These are phyloP conservation scores for Caiman crocodilus DNA, from an alignment of 2,797 vertebrate species.

Conservation along the genomic window DNA sequence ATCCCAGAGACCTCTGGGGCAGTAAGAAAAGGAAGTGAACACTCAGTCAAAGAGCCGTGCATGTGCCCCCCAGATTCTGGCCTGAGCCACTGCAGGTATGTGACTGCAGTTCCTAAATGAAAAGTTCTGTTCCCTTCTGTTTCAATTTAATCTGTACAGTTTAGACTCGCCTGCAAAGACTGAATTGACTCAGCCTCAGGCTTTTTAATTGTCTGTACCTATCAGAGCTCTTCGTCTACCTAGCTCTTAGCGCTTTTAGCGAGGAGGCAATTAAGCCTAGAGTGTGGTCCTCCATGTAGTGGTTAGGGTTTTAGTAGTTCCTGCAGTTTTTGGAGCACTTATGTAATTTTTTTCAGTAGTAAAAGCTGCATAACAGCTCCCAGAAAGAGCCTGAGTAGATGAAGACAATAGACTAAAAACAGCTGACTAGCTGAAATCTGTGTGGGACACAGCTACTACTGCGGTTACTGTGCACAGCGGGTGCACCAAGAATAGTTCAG, in stretches of 20 bases:
- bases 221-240: neutral
- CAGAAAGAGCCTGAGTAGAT: conserved; percentile 68
- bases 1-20: no score
- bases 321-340: neutral
- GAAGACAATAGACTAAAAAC: neutral
- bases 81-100: no score
- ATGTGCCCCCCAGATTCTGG: no score
- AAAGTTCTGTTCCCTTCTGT: no score
- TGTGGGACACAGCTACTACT: accelerated
- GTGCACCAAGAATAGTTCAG: neutral
- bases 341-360: conserved; percentile 28
- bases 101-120: no score
- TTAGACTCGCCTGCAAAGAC: no score
- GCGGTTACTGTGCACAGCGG: accelerated
- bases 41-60: no score
- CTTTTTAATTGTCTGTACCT: no score
- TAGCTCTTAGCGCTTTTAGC: conserved; percentile 33
- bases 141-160: no score
- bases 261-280: conserved; percentile 38
- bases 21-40: no score
- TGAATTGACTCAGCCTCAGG: no score
- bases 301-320: conserved; percentile 69
- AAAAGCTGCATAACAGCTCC: conserved; percentile 59
- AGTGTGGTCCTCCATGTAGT: conserved; percentile 17
- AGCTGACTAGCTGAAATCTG: accelerated